A percentile compares a stretch with the other conserved stretches of the same genome.
Evolutionary conservation across 23 tunicate genomes (phyloP).

Genomic region (Aplidium turbinatum): DNA sequence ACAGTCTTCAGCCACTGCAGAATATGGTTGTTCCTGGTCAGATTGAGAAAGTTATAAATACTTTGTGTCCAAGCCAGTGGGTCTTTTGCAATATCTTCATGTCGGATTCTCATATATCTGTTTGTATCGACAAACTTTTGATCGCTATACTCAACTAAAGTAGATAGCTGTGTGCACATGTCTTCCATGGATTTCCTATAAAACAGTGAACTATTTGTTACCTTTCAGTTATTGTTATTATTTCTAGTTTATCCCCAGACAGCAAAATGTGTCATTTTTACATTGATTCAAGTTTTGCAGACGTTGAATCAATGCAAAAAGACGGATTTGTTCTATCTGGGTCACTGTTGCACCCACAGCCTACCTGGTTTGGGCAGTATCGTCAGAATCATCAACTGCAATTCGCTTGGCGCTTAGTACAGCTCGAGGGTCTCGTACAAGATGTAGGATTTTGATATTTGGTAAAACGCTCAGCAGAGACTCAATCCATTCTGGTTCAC

Average conservation of each 20-base stretch:
- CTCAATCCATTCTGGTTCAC: background rate
- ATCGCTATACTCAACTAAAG: background rate
- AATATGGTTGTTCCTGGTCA: background rate
- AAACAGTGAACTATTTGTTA: too few species aligned
- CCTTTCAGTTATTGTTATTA: too few species aligned
- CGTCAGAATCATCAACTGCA: too few species aligned
- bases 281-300: too few species aligned
- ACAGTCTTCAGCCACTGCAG: background rate
- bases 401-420: background rate
- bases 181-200: background rate
- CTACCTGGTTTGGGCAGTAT: too few species aligned
- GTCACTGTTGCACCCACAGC: too few species aligned
- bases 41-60: background rate
- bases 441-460: background rate
- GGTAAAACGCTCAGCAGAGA: background rate
- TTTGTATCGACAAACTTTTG: background rate
- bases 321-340: too few species aligned
- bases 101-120: background rate
- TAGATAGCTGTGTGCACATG: background rate
- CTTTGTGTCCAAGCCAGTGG: background rate
- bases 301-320: too few species aligned
- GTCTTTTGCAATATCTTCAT: background rate
- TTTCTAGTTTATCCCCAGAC: too few species aligned
- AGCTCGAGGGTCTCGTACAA: constrained; percentile 18
- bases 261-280: too few species aligned